phyloP scores from a whole-genome alignment of 2,113 vertebrate species.

The Solenodon paradoxus region DNA sequence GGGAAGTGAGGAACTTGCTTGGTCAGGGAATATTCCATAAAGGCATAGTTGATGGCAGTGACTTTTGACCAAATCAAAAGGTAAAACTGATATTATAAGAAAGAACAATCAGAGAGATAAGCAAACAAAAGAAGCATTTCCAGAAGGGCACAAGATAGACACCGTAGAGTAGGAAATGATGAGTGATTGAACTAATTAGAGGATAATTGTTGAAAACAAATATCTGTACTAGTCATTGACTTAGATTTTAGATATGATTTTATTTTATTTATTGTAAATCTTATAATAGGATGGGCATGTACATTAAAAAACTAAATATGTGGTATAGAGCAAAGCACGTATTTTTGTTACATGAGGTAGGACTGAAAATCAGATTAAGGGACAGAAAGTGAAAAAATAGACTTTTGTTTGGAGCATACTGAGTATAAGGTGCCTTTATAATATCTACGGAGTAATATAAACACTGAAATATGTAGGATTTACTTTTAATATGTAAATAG shows the following conservation, averaged over 20 bases:
- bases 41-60: neutral
- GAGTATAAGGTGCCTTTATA: neutral
- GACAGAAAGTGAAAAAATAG: neutral
- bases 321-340: neutral
- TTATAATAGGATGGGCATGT: neutral
- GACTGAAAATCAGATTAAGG: neutral
- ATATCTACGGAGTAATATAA: neutral
- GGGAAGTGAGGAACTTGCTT: neutral
- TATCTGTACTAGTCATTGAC: neutral
- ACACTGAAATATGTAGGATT: neutral
- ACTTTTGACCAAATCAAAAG: neutral
- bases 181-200: neutral
- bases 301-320: neutral
- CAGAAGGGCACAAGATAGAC: too few species aligned
- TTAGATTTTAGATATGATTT: neutral
- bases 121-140: neutral
- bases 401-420: neutral
- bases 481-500: neutral
- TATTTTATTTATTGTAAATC: neutral
- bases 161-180: neutral
- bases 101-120: neutral
- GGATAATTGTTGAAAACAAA: neutral
- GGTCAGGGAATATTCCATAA: neutral
- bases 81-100: neutral
- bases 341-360: neutral